Evolutionary conservation across 2,797 vertebrate genomes (phyloP), one percentile per base, ranked within the genome.

Genomic region (Muraenolepis orangiensis): DNA sequence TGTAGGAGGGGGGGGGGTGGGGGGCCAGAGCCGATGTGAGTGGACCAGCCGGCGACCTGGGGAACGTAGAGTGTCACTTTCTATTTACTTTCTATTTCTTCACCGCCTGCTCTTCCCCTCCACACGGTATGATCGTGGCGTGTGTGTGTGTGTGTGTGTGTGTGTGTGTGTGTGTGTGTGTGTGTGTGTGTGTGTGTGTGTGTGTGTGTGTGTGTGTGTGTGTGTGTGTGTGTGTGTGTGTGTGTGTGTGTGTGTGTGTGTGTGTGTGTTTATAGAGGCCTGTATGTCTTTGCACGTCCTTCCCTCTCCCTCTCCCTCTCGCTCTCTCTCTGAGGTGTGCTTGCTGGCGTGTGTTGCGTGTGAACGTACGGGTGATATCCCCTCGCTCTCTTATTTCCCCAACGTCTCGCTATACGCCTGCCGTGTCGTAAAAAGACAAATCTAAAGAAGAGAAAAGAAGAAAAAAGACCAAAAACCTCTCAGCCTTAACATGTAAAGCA

Each of bases 1-100:
- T 61, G 57, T 61, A 20, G 51, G 6, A 14, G 51, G 51, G n/a
- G 12, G 3, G 20, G 51, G 51, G 20, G 18, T 16, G 51, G 3
- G 7, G 51, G 51, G n/a, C 3, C 16, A 10, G 12, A 14, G 14
- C 79, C 82, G 76, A 78, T 66, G 69, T 76, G 30, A 80, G 74
- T 84, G 86, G 86, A 90, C 89, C 85, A 81, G 79, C 83, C 85
- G 76, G 82, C 69, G 80, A 90, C 85, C 85, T 81, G 82, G 86
- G 89, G 89, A 90, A 85, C 83, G 86, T 82, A 66, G 70, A 1
- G 75, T 88, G 88, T 91, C 89, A 89, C 88, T 89, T 92, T 86
- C 84, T 81, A 90, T 92, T 90, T 88, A 85, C 82, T 75, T 86
- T 88, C 86, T 72, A 88, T 90, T 90, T 90, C 85, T 84, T 91